Evolutionary conservation across 2,797 vertebrate species (phyloP).

Genomic region (Sebastes hopkinsi): DNA sequence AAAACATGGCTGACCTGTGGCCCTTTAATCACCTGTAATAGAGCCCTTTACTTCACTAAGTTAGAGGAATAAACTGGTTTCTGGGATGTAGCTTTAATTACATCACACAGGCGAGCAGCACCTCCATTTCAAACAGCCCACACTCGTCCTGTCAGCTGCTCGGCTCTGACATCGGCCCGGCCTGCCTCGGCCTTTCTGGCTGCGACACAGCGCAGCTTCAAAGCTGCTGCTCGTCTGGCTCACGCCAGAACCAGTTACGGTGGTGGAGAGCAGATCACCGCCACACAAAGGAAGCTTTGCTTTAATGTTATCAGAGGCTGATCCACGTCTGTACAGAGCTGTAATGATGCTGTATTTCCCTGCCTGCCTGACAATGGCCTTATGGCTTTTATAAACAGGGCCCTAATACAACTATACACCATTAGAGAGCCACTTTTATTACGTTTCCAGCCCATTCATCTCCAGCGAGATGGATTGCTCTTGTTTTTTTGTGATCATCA

Average conservation of each 20-base stretch:
- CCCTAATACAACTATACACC: constrained; percentile 67
- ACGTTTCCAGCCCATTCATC: constrained; percentile 72
- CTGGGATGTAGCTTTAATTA: constrained; percentile 19
- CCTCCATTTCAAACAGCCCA: constrained; percentile 25
- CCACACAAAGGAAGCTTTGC: constrained; percentile 86
- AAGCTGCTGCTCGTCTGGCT: constrained; percentile 86
- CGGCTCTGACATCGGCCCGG: constrained; percentile 24
- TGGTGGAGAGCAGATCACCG: constrained; percentile 84
- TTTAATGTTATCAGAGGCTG: constrained; percentile 90
- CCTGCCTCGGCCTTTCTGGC: constrained; percentile 3
- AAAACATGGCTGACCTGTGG: neutral
- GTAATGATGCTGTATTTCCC: constrained; percentile 64
- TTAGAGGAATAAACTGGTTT: neutral
- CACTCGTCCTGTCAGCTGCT: constrained; percentile 32
- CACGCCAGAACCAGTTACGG: constrained; percentile 88
- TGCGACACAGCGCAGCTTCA: constrained; percentile 78
- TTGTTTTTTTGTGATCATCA: constrained; percentile 56
- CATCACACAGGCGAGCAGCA: constrained; percentile 37
- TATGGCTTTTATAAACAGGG: constrained; percentile 64
- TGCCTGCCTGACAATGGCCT: constrained; percentile 51
- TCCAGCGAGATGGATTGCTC: constrained; percentile 61
- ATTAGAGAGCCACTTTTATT: constrained; percentile 74
- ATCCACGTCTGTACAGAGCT: constrained; percentile 56
- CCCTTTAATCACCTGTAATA: neutral
- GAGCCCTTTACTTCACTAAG: neutral